phyloP scores from a whole-genome alignment of 2,888 invertebrate genomes.

The Melieria crassipennis region DNA sequence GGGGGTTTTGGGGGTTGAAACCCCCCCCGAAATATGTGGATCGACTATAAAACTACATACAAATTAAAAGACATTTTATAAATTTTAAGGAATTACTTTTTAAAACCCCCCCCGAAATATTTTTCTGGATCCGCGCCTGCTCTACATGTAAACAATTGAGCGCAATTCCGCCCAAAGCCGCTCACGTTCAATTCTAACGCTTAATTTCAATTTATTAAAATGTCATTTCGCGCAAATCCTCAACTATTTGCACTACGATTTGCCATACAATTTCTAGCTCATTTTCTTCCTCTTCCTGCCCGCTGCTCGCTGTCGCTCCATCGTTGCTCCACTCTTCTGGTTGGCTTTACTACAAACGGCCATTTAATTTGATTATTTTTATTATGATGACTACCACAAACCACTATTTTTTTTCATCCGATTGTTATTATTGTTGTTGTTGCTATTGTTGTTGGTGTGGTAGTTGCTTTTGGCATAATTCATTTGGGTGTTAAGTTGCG shows the following conservation, averaged over 20 bases:
- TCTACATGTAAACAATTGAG: no score
- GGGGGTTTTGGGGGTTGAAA: no score
- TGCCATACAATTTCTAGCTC: no score
- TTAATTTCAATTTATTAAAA: constrained; percentile 9
- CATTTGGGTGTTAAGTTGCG: constrained; percentile 36
- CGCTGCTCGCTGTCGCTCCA: neutral
- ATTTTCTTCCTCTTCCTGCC: neutral
- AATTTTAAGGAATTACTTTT: no score
- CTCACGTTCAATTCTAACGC: neutral
- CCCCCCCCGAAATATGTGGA: no score
- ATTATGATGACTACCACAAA: constrained; percentile 33
- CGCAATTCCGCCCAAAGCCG: no score
- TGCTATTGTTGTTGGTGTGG: constrained; percentile 6
- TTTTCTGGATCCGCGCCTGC: no score
- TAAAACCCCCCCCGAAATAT: no score
- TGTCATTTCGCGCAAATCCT: neutral
- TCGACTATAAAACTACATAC: no score
- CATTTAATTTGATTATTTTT: constrained; percentile 33
- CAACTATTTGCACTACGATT: no score
- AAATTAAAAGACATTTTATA: no score
- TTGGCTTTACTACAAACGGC: neutral
- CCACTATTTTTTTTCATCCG: constrained; percentile 17
- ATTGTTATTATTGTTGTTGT: constrained; percentile 5
- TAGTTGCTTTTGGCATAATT: constrained; percentile 33
- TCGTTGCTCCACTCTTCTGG: neutral